Evolutionary conservation across 2,113 vertebrate species (phyloP).

Genomic region (Hydrochoerus hydrochaeris): DNA sequence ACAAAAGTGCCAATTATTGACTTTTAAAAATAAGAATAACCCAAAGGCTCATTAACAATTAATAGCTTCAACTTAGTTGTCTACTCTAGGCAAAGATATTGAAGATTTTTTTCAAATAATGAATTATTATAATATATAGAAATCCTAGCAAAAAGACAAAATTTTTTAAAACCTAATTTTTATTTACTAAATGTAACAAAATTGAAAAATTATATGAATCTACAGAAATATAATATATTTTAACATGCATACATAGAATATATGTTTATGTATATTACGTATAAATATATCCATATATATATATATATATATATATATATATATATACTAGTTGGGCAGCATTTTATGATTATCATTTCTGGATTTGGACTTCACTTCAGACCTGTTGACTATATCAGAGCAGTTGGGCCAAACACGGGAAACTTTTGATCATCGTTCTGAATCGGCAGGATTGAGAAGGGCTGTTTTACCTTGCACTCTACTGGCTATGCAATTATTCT

Average conservation of each 20-base stretch:
- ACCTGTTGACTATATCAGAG: background rate
- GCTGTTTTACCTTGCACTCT: background rate
- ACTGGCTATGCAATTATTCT: background rate
- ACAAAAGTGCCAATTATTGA: slow-evolving; percentile 37
- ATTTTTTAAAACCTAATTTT: background rate
- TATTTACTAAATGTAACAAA: background rate
- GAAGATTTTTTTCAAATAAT: background rate
- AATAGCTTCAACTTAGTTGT: slow-evolving; percentile 16
- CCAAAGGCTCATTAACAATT: slow-evolving; percentile 46
- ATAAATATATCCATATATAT: too few relatives aligned
- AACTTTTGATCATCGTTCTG: background rate
- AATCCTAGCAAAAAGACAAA: background rate
- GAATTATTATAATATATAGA: slow-evolving; percentile 10
- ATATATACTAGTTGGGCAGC: background rate
- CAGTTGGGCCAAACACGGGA: background rate
- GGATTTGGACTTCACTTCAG: background rate
- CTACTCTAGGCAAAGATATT: background rate
- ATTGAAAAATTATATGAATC: background rate
- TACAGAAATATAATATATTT: background rate
- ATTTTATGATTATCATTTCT: slow-evolving; percentile 15
- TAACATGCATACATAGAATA: too few relatives aligned
- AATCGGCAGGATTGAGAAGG: background rate
- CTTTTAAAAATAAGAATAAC: slow-evolving; percentile 14
- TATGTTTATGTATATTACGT: too few relatives aligned
- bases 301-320: too few relatives aligned